These are phyloP conservation scores for Timema podura DNA, from an alignment of 2,888 invertebrate species.

Conservation along the genomic window DNA sequence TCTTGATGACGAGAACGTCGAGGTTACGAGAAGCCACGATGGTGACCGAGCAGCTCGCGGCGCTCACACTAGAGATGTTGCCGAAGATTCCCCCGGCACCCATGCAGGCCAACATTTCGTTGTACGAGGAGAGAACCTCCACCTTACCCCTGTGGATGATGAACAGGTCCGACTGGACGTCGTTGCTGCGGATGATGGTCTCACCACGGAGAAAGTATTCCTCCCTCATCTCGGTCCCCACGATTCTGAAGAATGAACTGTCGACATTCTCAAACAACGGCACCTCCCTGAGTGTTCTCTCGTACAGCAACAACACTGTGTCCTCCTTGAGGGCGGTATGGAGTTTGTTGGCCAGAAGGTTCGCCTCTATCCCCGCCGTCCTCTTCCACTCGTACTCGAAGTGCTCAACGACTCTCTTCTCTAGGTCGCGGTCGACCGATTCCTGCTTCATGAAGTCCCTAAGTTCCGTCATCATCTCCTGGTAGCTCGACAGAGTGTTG, in stretches of 20 bases:
- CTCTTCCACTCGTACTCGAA: constrained; percentile 54
- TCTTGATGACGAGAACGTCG: no score
- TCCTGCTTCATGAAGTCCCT: constrained; percentile 44
- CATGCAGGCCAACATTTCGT: constrained; percentile 51
- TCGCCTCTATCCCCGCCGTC: constrained; percentile 52
- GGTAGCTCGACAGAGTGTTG: constrained; percentile 48
- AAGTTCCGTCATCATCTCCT: constrained; percentile 49
- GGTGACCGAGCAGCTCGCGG: constrained; percentile 48
- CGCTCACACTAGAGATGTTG: constrained; percentile 48
- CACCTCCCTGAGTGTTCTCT: constrained; percentile 51
- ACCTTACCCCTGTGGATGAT: constrained; percentile 54
- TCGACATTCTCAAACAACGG: constrained; percentile 53
- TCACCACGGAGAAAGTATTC: constrained; percentile 52
- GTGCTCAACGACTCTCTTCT: constrained; percentile 46
- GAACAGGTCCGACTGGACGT: constrained; percentile 49
- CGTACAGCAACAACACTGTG: constrained; percentile 52
- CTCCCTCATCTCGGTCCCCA: constrained; percentile 50
- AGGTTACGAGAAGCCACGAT: constrained; percentile 42
- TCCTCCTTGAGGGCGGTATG: constrained; percentile 54
- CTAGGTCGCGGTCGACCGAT: constrained; percentile 44
- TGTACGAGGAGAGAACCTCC: constrained; percentile 49
- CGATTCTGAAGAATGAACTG: constrained; percentile 51
- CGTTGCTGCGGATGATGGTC: constrained; percentile 49
- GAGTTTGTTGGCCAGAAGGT: constrained; percentile 45
- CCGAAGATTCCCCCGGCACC: constrained; percentile 52